phyloP scores from a whole-genome alignment of 2,888 invertebrate genomes.

The Antheraea yamamai region DNA sequence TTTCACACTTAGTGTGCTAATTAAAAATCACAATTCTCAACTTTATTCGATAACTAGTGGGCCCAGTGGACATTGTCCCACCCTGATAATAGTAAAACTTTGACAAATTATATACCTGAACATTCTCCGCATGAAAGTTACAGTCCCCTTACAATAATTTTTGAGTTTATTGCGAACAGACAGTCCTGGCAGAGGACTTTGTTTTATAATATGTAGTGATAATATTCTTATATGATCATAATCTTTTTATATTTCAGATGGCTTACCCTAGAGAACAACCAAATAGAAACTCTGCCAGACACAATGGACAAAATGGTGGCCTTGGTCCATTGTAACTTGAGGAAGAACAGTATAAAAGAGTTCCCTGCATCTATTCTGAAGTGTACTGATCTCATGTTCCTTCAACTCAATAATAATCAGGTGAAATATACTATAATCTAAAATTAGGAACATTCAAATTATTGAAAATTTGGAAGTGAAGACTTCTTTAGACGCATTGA shows the following conservation, averaged over 20 bases:
- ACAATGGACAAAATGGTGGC: slow-evolving; percentile 76
- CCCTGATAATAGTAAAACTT: too few species aligned
- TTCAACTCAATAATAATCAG: slow-evolving; percentile 79
- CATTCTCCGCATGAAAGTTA: too few species aligned
- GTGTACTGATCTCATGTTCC: slow-evolving; percentile 75
- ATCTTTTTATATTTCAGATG: slow-evolving; percentile 69
- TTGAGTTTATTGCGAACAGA: too few species aligned
- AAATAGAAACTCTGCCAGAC: slow-evolving; percentile 76
- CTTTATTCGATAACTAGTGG: too few species aligned
- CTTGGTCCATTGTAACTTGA: slow-evolving; percentile 84
- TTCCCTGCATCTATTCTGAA: slow-evolving; percentile 74
- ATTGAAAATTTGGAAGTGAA: too few species aligned
- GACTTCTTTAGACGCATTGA: too few species aligned
- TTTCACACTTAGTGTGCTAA: too few species aligned
- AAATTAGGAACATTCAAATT: background rate
- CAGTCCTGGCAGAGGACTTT: too few species aligned
- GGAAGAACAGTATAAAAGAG: slow-evolving; percentile 76
- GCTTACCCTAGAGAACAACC: slow-evolving; percentile 85
- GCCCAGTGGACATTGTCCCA: too few species aligned
- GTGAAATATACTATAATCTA: slow-evolving; percentile 36
- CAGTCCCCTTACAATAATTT: too few species aligned
- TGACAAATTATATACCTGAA: too few species aligned
- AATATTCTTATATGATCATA: background rate
- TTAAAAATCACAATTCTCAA: too few species aligned
- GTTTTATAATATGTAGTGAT: background rate